These are phyloP conservation scores for Halcyon chelicuti DNA, from an alignment of 2,797 vertebrate species.

Conservation along the genomic window DNA sequence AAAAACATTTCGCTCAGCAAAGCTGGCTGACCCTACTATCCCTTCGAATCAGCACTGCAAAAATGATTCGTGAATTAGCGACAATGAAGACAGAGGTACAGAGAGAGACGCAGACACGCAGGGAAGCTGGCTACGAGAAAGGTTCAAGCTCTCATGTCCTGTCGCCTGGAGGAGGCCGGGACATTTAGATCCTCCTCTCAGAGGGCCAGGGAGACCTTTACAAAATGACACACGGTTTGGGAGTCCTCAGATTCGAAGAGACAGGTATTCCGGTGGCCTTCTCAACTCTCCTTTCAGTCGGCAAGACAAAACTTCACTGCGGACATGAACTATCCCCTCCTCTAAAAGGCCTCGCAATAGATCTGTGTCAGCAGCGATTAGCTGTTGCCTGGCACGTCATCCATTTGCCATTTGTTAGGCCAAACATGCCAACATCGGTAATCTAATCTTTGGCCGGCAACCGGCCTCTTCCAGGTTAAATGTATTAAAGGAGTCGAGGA, in stretches of 20 bases:
- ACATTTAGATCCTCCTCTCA: conserved; percentile 80
- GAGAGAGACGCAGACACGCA: not conserved
- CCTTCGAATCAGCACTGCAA: not conserved
- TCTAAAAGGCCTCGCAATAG: conserved; percentile 72
- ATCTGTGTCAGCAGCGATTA: conserved; percentile 83
- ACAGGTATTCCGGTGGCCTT: conserved; percentile 76
- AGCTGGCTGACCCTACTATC: not conserved
- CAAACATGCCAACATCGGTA: conserved; percentile 76
- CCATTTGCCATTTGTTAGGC: conserved; percentile 78
- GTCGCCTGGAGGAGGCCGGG: conserved; percentile 73
- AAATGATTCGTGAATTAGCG: not conserved
- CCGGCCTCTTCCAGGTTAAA: conserved; percentile 81
- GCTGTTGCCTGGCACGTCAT: conserved; percentile 67
- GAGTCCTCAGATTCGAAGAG: conserved; percentile 75
- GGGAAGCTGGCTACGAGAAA: not conserved
- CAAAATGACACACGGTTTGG: conserved; percentile 51
- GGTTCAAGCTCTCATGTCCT: conserved; percentile 41
- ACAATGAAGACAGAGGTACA: not conserved
- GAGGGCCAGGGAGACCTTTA: conserved; percentile 82
- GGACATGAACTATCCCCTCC: conserved; percentile 73
- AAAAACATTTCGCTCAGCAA: not conserved
- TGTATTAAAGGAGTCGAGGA: conserved; percentile 71
- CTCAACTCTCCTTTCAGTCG: conserved; percentile 60
- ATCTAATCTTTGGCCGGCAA: conserved; percentile 75
- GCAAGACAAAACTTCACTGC: conserved; percentile 52